A percentile compares a stretch with the other conserved stretches of the same genome.
phyloP scores from a whole-genome alignment of 2,888 invertebrate species.

The Steinernema scapterisci region DNA sequence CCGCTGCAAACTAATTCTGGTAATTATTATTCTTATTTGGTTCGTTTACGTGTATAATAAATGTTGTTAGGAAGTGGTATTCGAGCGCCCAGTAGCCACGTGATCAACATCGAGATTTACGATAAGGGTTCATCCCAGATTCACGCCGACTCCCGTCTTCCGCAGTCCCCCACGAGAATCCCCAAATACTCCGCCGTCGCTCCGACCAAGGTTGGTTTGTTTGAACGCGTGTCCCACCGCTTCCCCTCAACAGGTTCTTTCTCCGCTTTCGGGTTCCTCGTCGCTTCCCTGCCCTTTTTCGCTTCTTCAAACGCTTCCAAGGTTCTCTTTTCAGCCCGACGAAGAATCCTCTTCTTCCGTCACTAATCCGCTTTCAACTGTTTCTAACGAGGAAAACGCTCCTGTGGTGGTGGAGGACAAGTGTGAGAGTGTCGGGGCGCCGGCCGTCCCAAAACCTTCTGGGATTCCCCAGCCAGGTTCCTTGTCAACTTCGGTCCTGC shows the following conservation, averaged over 20 bases:
- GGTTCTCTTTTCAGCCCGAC: not conserved
- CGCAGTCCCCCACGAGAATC: conserved; percentile 12
- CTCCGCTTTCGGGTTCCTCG: conserved; percentile 11
- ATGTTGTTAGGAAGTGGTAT: no score
- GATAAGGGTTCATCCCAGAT: not conserved
- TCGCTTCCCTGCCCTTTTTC: not conserved
- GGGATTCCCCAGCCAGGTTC: not conserved
- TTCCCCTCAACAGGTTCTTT: not conserved
- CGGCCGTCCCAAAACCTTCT: not conserved
- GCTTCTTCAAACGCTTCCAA: conserved; percentile 9
- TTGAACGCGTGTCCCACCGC: not conserved
- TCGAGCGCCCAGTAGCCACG: not conserved
- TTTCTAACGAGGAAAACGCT: not conserved
- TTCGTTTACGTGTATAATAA: not conserved
- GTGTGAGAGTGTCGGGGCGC: not conserved
- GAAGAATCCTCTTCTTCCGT: not conserved
- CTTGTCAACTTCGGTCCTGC: not conserved
- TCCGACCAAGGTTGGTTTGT: conserved; percentile 16
- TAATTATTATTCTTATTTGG: not conserved
- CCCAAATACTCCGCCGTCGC: conserved; percentile 22
- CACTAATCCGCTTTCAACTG: conserved; percentile 16
- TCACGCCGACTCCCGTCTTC: not conserved
- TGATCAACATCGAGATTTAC: conserved; percentile 20
- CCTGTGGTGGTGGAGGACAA: not conserved
- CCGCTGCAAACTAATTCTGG: not conserved